Base-by-base conservation (phyloP, 2,888 invertebrate genomes). In the Barypeithes pellucidus region DNA sequence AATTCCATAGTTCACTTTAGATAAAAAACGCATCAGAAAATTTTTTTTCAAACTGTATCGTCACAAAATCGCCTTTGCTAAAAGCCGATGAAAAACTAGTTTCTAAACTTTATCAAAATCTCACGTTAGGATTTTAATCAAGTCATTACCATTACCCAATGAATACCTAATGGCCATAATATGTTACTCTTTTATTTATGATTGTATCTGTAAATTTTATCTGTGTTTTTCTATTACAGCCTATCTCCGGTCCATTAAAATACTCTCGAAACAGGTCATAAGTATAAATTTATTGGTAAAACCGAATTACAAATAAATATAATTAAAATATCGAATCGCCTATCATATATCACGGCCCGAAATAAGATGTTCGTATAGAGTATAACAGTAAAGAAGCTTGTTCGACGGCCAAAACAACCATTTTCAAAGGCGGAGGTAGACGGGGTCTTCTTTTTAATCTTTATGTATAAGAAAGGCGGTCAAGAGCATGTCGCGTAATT, bases 351-450 rank as follows among this genome's bases (percentile, higher is more conserved):
- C 68, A 68, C 68, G 22, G 33, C 9, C n/a, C 20, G n/a, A 52
- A 68, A 68, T 60, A 68, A 68, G 68, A 68, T 61, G 68, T 68
- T 59, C 50, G 50, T 41, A 22, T 52, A 52, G 60, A 22, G 18
- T 11, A 36, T 68, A 50, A 67, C 59, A 60, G 59, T 67, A 67
- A 67, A 65, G 45, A 18, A 36, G 68, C 61, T 22, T 39, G 52
- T 67, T 59, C 29, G 57, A 33, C 7, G 16, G 18, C 12, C 11
- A 36, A 60, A 68, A 61, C 24, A 60, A 39, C 57, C 36, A 20
- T n/a, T 39, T 16, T 20, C 68, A 68, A 18, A 18, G 61, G 68
- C 67, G 67, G 5, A 39, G 29, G 18, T 16, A 18, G 39, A n/a
- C 12, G 39, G 39, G 39, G 39, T n/a, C 12, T n/a, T 39, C 12